Evolutionary conservation across 1,140 invertebrate genomes (phyloP), one percentile per base, ranked within the genome.

Genomic region (Drosophila setifemur): DNA sequence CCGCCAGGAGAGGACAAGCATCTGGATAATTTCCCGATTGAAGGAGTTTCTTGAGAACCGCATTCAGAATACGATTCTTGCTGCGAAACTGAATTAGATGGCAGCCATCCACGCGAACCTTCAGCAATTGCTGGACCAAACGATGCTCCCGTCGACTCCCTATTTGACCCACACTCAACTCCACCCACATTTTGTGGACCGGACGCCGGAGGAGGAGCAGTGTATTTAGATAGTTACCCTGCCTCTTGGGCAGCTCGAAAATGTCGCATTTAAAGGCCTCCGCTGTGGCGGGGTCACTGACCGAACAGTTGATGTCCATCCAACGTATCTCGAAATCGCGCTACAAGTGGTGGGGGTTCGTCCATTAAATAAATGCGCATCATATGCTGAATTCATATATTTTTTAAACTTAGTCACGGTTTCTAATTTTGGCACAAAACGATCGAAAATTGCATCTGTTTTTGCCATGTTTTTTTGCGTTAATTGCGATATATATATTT

Each of bases 311-410:
- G 39, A 68, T 47, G 28, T 42, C 35, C 23, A 40, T 48, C 58
- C 73, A 77, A 39, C 73, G 66, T 52, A 77, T 76, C 43, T 77
- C 66, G 40, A 75, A 77, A 16, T 64, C 45, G 35, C 73, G 73
- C 73, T 77, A 49, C 58, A 64, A 64, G 60, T 64, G 43, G n/a
- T n/a, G n/a, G n/a, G n/a, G 42, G 57, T 58, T 42, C 35, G 42
- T 53, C 55, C 57, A 61, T 61, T 61, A 58, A 61, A 19, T 42
- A 61, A 61, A 61, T 61, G 57, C 57, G 52, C 57, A 61, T 61
- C 57, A 43, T 61, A 57, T 61, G 57, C 52, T 25, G n/a, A 35
- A 12, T 43, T 9, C 29, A 61, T 58, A 54, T n/a, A 40, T 54
- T 25, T 52, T 54, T 29, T 26, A 12, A 49, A 29, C 55, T 60